Base-by-base conservation (phyloP, 35 echinoderm and acorn worm genomes). In the Patiria miniata region DNA sequence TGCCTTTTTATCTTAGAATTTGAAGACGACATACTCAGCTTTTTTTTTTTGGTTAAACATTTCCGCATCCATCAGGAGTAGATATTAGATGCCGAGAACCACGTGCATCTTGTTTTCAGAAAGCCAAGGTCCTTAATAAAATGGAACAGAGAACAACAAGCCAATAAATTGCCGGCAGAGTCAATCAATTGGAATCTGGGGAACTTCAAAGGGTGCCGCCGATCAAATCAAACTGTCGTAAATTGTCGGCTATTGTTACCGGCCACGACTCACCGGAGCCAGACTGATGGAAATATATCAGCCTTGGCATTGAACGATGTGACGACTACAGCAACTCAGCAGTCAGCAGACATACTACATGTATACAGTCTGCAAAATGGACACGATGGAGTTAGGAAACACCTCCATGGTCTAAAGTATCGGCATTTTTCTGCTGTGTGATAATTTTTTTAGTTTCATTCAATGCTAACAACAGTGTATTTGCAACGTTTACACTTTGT, bases 161-260 rank as follows among this genome's bases (percentile, higher is more conserved):
- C 65, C 65, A 73, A 73, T 73, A 73, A n/a, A n/a, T 60, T 60
- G 57, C 34, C 65, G 65, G 65, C 65, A 73, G 30, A 73, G 65
- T 34, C 65, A 73, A 73, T 73, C 26, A 47, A 47, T 73, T 30
- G 65, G 23, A 26, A 34, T 10, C 65, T 32, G 42, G 12, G 42
- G 1, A 15, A 73, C 65, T 26, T 73, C 65, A 73, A 73, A 73
- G 65, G 65, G 16, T 73, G 65, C 65, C 65, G 65, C 7, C 65
- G 34, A 34, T 73, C 65, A 73, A 73, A 73, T 73, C 65, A 73
- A 73, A 73, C 65, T 15, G 23, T 73, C 26, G 65, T 73, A 73
- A 73, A 73, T 73, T 73, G 65, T 73, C 65, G 26, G 18, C 65
- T 73, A 73, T 73, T 73, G 65, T 73, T 73, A 9, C 34, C 65